These are phyloP conservation scores for Myripristis murdjan DNA, from an alignment of 2,797 vertebrate species.

Conservation along the genomic window DNA sequence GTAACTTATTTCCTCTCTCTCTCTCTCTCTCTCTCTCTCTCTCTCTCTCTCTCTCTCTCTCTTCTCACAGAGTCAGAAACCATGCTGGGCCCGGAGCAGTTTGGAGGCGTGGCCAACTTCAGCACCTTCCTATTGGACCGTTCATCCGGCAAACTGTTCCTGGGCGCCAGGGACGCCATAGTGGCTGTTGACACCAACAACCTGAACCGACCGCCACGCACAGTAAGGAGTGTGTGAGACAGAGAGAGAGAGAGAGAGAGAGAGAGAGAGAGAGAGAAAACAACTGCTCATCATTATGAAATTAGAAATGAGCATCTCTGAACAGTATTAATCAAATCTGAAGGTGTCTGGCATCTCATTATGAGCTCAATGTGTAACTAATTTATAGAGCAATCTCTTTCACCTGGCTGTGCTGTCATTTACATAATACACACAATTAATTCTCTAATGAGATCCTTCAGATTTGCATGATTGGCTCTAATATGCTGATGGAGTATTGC, in stretches of 20 bases:
- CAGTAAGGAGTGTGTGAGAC: slow-evolving; percentile 54
- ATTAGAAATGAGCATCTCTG: no score
- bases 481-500: background rate
- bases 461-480: background rate
- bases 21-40: background rate
- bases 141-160: slow-evolving; percentile 80
- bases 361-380: no score
- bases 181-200: slow-evolving; percentile 83
- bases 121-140: slow-evolving; percentile 87
- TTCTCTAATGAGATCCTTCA: background rate
- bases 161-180: slow-evolving; percentile 88
- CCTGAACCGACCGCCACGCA: slow-evolving; percentile 48
- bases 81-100: slow-evolving; percentile 61
- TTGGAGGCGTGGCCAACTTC: slow-evolving; percentile 80
- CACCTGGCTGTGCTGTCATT: background rate
- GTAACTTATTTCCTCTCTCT: background rate
- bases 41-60: no score
- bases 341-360: no score
- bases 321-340: no score
- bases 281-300: no score
- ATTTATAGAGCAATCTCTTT: no score
- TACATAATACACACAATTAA: background rate
- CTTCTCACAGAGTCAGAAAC: slow-evolving; percentile 44
- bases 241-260: background rate
- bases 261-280: no score